These are phyloP conservation scores for Hyperoplus immaculatus DNA, from an alignment of 2,797 vertebrate species.

Conservation along the genomic window DNA sequence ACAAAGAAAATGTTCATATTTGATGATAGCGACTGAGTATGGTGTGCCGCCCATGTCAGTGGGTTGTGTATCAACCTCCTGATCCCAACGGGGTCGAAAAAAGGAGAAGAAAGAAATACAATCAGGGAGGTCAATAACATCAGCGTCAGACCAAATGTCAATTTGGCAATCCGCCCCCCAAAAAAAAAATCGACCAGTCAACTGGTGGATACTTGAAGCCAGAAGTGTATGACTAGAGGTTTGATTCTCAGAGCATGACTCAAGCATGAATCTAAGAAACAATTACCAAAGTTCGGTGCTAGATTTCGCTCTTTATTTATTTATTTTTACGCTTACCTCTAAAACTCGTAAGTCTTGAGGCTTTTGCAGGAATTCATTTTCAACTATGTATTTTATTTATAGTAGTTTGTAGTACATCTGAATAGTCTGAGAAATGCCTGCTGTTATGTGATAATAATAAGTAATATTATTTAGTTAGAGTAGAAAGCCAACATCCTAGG, in stretches of 20 bases:
- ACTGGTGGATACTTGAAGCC: background rate
- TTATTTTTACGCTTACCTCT: background rate
- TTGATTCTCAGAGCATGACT: background rate
- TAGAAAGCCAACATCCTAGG: background rate
- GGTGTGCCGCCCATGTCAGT: background rate
- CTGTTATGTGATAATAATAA: background rate
- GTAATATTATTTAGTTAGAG: background rate
- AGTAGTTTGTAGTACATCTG: background rate
- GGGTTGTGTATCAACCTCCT: background rate
- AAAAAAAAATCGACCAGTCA: background rate
- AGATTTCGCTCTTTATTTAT: background rate
- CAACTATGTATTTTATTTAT: background rate
- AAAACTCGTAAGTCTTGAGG: background rate
- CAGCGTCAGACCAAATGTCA: background rate
- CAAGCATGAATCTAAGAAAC: background rate
- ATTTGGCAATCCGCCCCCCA: too few relatives aligned
- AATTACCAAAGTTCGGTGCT: constrained; percentile 22
- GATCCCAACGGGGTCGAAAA: background rate
- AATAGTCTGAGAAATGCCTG: constrained; percentile 14
- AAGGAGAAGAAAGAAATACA: background rate
- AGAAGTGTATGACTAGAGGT: background rate
- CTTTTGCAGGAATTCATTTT: background rate
- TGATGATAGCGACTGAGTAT: background rate
- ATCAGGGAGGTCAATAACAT: too few relatives aligned
- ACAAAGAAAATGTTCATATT: background rate